Evolutionary conservation across 1,140 invertebrate genomes (phyloP).

Genomic region (Gyrodactylus salaris): DNA sequence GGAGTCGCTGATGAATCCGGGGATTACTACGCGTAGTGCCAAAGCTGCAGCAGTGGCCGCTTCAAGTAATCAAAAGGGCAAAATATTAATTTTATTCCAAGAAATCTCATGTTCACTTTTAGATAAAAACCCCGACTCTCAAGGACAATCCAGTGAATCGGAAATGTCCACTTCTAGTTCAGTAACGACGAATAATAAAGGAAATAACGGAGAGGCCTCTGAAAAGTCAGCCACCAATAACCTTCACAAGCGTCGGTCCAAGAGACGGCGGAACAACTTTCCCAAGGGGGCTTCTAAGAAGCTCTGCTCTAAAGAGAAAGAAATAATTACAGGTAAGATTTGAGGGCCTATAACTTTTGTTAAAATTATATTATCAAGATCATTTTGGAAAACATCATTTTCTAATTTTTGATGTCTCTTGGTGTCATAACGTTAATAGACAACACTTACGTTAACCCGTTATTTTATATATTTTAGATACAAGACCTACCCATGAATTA

Average conservation of each 20-base stretch:
- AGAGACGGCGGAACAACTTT: not conserved
- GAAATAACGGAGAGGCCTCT: not conserved
- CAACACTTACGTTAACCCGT: too few relatives aligned
- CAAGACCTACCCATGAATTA: too few relatives aligned
- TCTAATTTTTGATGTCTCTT: too few relatives aligned
- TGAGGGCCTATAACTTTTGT: not conserved
- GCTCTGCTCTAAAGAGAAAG: not conserved
- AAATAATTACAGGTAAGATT: not conserved
- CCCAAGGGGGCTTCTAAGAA: too few relatives aligned
- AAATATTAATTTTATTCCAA: too few relatives aligned
- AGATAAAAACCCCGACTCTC: not conserved
- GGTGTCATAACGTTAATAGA: too few relatives aligned
- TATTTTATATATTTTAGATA: too few relatives aligned
- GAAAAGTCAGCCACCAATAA: not conserved
- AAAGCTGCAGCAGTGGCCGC: not conserved
- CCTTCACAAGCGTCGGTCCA: not conserved
- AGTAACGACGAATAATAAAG: not conserved
- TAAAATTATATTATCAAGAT: not conserved
- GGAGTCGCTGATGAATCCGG: too few relatives aligned
- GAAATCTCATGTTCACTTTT: too few relatives aligned
- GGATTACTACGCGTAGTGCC: not conserved
- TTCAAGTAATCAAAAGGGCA: not conserved
- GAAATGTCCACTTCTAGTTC: not conserved
- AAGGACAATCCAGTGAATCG: not conserved
- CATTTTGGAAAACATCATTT: too few relatives aligned